These are phyloP conservation scores for Epirrhoe tristata DNA, from an alignment of 2,888 invertebrate species.

Conservation along the genomic window DNA sequence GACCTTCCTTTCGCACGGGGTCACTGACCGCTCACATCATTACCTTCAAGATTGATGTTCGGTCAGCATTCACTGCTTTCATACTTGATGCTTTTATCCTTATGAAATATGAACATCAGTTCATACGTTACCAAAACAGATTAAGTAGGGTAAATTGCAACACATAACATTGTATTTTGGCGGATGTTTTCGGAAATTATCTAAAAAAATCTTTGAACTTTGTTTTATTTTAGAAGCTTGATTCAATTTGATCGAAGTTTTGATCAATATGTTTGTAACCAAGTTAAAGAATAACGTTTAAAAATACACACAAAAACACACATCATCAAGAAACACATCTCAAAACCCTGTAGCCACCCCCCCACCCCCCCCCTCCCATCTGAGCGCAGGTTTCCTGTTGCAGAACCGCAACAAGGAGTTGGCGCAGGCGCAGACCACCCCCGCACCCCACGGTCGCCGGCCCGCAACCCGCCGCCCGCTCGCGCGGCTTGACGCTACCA, in stretches of 20 bases:
- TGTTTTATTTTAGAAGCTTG: no score
- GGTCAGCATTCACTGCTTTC: conserved; percentile 12
- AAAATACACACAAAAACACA: neutral
- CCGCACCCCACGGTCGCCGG: conserved; percentile 41
- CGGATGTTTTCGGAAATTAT: no score
- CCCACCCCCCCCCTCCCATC: conserved; percentile 47
- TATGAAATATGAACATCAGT: neutral
- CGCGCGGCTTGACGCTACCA: conserved; percentile 66
- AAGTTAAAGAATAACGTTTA: neutral
- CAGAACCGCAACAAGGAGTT: conserved; percentile 82
- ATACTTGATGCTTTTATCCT: conserved; percentile 7
- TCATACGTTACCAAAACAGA: neutral
- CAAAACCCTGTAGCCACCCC: conserved; percentile 23
- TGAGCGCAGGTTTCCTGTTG: conserved; percentile 80
- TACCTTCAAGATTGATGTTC: conserved; percentile 19
- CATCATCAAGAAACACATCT: neutral
- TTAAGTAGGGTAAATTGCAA: neutral
- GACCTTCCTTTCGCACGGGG: conserved; percentile 28
- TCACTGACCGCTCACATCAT: conserved; percentile 22
- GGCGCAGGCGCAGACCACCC: conserved; percentile 48
- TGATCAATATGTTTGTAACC: neutral
- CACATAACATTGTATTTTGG: neutral
- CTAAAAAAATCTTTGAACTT: neutral
- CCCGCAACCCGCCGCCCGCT: conserved; percentile 54
- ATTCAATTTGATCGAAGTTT: no score